Base-by-base conservation (phyloP, 2,797 vertebrate genomes). In the Perodicticus potto region DNA sequence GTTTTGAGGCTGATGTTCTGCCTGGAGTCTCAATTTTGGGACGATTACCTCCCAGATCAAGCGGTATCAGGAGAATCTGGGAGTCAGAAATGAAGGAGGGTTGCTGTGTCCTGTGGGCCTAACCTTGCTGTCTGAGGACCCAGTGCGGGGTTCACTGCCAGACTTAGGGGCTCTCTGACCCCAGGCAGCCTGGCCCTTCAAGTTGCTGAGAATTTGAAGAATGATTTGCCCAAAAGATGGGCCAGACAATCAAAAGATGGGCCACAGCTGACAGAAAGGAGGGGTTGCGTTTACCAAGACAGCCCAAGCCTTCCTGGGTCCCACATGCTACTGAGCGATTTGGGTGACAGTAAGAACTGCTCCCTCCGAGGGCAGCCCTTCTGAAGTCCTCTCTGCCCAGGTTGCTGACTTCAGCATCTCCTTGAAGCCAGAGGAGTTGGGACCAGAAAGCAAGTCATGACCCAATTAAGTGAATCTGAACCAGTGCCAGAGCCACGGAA, bases 381-480 rank as follows among this genome's bases (percentile, higher is more conserved):
- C 34, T 32, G 45, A 8, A 40, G 34, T 77, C 84, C 63, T 45
- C 23, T n/a, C 69, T n/a, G 20, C 57, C 53, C 2, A 11, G 43
- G 70, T 53, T 19, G 49, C 81, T 65, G 77, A 82, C 61, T 87
- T 93, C 84, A 65, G 95, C 49, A n/a, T 82, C 59, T 89, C 37
- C 70, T 89, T 57, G 57, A 23, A 32, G 89, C 84, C 40, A 25
- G 86, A 96, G 40, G 16, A 89, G 34, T 61, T 70, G 32, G 53
- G 65, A 91, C 32, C 49, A 85, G 89, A 86, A 91, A 93, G 73
- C 83, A 88, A 90, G 78, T 78, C 78, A 73, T 0, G n/a, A 67
- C 57, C 89, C 77, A 83, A 92, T 95, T 94, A 96, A 95, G 72
- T 20, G 86, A 82, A n/a, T 94, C 73, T 91, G 90, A 96, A 90